phyloP scores from a whole-genome alignment of 37 sponge, comb jelly and placozoan species.

The Ianthella basta region DNA sequence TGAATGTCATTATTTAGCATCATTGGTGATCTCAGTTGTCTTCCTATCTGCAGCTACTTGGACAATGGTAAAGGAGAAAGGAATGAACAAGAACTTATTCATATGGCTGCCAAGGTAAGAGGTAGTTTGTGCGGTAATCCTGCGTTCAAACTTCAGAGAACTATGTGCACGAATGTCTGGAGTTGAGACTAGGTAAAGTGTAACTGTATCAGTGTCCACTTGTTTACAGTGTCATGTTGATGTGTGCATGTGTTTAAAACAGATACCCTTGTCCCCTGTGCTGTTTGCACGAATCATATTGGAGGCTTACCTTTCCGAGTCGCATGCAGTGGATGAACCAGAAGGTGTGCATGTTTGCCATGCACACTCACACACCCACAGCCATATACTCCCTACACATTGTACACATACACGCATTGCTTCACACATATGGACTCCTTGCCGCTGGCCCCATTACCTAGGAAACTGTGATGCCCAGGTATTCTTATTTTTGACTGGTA shows the following conservation, averaged over 20 bases:
- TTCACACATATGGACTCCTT: neutral
- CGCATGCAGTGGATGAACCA: neutral
- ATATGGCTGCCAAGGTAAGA: too few relatives aligned
- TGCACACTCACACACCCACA: neutral
- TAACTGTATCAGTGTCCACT: neutral
- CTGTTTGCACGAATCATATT: constrained; percentile 74
- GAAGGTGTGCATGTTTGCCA: neutral
- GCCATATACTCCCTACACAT: neutral
- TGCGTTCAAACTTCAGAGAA: too few relatives aligned
- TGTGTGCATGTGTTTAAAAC: neutral
- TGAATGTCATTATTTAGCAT: too few relatives aligned
- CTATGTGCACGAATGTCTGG: too few relatives aligned
- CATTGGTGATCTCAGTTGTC: too few relatives aligned
- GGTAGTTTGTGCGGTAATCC: too few relatives aligned
- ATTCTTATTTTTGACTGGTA: constrained; percentile 1
- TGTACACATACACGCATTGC: neutral
- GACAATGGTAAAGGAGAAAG: too few relatives aligned
- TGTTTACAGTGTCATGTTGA: neutral
- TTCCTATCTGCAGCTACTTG: too few relatives aligned
- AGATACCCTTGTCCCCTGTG: constrained; percentile 63
- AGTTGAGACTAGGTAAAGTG: too few relatives aligned
- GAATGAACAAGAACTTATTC: too few relatives aligned
- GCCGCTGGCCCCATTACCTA: neutral
- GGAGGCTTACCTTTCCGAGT: constrained; percentile 47
- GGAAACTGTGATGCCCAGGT: neutral